A percentile compares a stretch with the other conserved stretches of the same genome.
Evolutionary conservation across 2,888 invertebrate genomes (phyloP).

Genomic region (Archips xylosteana): DNA sequence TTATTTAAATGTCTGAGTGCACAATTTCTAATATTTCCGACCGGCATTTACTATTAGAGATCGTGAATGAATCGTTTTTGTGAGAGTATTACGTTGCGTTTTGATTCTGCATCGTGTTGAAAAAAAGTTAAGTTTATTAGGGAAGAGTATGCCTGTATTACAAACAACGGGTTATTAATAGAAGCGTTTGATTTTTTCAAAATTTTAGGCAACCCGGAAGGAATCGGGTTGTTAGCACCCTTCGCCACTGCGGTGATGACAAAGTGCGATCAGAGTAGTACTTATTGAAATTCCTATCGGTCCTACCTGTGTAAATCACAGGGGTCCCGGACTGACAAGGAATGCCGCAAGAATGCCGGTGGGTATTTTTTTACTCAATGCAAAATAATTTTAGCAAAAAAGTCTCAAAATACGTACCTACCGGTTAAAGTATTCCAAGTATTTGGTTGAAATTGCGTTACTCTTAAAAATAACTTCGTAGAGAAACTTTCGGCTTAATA

Average conservation of each 20-base stretch:
- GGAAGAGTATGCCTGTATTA: too few species aligned
- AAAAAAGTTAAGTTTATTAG: too few species aligned
- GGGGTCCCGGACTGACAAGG: slow-evolving; percentile 38
- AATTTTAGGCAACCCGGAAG: too few species aligned
- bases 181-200: too few species aligned
- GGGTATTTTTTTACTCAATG: slow-evolving; percentile 5
- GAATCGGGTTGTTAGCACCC: too few species aligned
- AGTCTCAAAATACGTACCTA: slow-evolving; percentile 2
- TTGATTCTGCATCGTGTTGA: too few species aligned
- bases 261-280: slow-evolving; percentile 47
- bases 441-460: neutral
- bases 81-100: too few species aligned
- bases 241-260: slow-evolving; percentile 45
- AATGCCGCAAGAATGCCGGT: slow-evolving; percentile 35
- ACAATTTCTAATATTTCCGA: too few species aligned
- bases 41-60: too few species aligned
- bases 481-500: neutral
- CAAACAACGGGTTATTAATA: too few species aligned
- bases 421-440: slow-evolving; percentile 12
- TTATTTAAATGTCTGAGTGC: too few species aligned
- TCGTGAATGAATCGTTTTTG: too few species aligned
- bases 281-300: slow-evolving; percentile 52
- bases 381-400: slow-evolving; percentile 16
- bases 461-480: neutral
- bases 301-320: slow-evolving; percentile 51